Base-by-base conservation (phyloP, 1,140 invertebrate species). In the Drosophila tropicalis region DNA sequence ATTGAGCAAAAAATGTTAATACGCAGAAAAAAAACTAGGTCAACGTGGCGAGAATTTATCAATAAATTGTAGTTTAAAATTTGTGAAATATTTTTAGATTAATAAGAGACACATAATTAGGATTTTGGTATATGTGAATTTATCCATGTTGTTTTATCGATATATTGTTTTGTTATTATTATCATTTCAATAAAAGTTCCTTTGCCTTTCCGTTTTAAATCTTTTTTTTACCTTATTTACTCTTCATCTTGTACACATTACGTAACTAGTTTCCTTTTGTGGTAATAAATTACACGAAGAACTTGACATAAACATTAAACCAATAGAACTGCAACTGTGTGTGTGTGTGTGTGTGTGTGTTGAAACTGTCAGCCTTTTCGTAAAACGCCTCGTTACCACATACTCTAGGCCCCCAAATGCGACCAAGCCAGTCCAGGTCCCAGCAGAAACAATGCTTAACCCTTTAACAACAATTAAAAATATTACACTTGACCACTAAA, bases 401-500 rank as follows among this genome's bases (percentile, higher is more conserved):
- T 51, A 22, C 44, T 51, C 17, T 51, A 69, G 67, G 76, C 62
- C 72, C 68, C 68, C 61, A 55, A 71, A 64, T 36, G 56, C 15
- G 40, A 67, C 56, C 55, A 54, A 41, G 55, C 32, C 55, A 2
- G 54, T 51, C 56, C 41, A 54, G 55, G 55, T 51, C 55, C 55
- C 67, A 10, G 41, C 25, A 54, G 39, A 68, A 65, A 70, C 60
- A 58, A 62, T 58, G 72, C 84, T 87, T 89, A 87, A 87, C 69
- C 83, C 84, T 83, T 87, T 74, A 83, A 83, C 84, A 89, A 89
- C 83, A 87, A 87, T 87, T 87, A 89, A 89, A 86, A 80, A 89
- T 87, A 80, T 80, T 83, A 67, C 72, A 70, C 58, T 63, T 70
- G 68, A 81, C 71, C 67, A 70, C 32, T 17, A 44, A 56, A 41